Base-by-base conservation (phyloP, 2,113 vertebrate species). In the Fulica atra region DNA sequence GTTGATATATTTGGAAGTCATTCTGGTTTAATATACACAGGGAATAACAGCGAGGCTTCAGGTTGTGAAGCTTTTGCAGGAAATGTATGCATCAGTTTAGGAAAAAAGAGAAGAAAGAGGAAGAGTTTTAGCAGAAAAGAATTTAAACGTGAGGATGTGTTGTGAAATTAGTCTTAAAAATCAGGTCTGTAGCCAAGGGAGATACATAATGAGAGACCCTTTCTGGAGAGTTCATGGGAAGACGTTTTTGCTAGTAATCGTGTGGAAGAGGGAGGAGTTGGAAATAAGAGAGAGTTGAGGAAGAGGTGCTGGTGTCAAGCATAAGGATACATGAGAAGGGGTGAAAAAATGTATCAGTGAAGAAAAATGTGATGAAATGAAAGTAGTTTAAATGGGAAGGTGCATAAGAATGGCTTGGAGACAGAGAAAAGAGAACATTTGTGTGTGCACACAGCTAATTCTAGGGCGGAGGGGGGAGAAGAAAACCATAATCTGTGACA, bases 1-100 rank as follows among this genome's bases (percentile, higher is more conserved):
- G 68, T 11, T 51, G 33, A 17, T 90, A 21, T 63, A 46, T 94
- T 88, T 92, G 50, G 42, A 88, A 93, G 68, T 76, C 36, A 40
- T 78, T 83, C 42, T 46, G 33, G n/a, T 46, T 70, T 93, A 73
- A 63, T 77, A n/a, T 8, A 2, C 15, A 2, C 63, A 25, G 20
- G n/a, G 57, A 76, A 66, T 93, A 86, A 61, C 28, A 59, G 63
- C 11, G 59, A 86, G 56, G 25, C 46, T 73, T 42, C 54, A 46
- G 33, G 24, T 35, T 48, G 51, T 3, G 7, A 8, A 20, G 33
- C 9, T 6, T 73, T 83, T 70, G 16, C 56, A 66, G 60, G 59
- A 61, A 77, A 16, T 57, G 9, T 28, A 11, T 83, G 59, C 40
- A 38, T 42, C 20, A 60, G 28, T 50, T 83, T 29, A 66, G 28